Evolutionary conservation across 2,888 invertebrate species (phyloP).

Genomic region (Schizaphis graminum): DNA sequence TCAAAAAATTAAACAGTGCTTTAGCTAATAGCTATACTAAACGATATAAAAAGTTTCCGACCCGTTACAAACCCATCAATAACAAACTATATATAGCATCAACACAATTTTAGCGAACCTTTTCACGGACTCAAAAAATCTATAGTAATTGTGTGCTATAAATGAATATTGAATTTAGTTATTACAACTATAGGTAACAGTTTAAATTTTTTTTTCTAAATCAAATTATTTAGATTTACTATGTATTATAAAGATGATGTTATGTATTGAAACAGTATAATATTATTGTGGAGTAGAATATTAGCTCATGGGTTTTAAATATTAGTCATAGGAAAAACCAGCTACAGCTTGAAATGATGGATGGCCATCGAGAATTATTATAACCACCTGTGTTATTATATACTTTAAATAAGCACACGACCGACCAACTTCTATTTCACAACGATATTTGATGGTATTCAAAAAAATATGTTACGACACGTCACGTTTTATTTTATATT

Average conservation of each 20-base stretch:
- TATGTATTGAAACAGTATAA: neutral
- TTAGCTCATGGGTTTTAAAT: neutral
- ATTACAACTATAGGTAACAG: neutral
- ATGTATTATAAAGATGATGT: neutral
- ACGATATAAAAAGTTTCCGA: neutral
- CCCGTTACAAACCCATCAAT: neutral
- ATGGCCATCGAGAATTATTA: neutral
- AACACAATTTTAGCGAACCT: neutral
- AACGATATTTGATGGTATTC: neutral
- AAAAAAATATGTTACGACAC: neutral
- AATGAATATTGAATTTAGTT: neutral
- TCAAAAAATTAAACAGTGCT: neutral
- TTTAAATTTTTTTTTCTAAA: no score
- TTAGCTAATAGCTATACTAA: neutral
- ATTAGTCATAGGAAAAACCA: conserved; percentile 8
- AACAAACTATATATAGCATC: neutral
- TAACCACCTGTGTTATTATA: neutral
- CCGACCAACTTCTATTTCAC: neutral
- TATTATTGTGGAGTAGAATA: neutral
- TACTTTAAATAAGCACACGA: neutral
- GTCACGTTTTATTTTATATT: neutral
- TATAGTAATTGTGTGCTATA: neutral
- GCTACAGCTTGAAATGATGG: neutral
- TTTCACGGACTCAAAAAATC: neutral
- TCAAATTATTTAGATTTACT: neutral